phyloP scores from a whole-genome alignment of 2,888 invertebrate species.

The Caenorhabditis afra region DNA sequence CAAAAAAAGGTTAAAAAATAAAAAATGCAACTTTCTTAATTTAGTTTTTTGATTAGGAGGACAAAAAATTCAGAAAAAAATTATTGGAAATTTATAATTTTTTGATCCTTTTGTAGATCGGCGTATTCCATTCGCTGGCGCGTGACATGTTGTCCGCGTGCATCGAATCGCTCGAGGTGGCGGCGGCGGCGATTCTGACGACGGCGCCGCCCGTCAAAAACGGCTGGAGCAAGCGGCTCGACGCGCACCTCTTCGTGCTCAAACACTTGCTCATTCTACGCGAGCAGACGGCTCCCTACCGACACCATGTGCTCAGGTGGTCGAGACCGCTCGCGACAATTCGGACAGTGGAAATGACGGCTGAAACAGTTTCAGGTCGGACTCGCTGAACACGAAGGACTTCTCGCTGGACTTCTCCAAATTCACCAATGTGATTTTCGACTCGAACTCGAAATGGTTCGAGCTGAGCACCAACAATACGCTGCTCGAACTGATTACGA shows the following conservation, averaged over 20 bases:
- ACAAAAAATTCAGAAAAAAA: too few species aligned
- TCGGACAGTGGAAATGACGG: neutral
- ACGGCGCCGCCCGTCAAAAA: constrained; percentile 45
- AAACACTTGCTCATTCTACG: constrained; percentile 96
- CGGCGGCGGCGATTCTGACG: constrained; percentile 87
- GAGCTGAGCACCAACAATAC: constrained; percentile 92
- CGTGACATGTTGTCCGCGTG: constrained; percentile 95
- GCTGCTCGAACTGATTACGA: constrained; percentile 88
- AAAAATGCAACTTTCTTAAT: too few species aligned
- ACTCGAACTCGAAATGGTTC: constrained; percentile 85
- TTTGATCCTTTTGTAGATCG: constrained; percentile 83
- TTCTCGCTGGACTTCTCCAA: constrained; percentile 94
- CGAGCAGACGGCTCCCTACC: constrained; percentile 93
- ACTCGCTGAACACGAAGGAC: constrained; percentile 88
- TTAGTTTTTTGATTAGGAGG: too few species aligned
- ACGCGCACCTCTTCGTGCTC: constrained; percentile 96
- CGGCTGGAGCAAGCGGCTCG: constrained; percentile 83
- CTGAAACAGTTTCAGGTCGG: constrained; percentile 81
- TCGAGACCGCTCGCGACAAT: neutral
- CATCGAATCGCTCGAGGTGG: constrained; percentile 90
- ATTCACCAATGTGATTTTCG: constrained; percentile 84
- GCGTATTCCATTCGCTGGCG: constrained; percentile 96
- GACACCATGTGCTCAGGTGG: constrained; percentile 57
- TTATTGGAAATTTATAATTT: too few species aligned
- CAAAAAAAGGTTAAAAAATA: too few species aligned